A percentile compares a stretch with the other conserved stretches of the same genome.
Conservation (phyloP, 2,797 vertebrate genomes). For the Peromyscus eremicus region DNA sequence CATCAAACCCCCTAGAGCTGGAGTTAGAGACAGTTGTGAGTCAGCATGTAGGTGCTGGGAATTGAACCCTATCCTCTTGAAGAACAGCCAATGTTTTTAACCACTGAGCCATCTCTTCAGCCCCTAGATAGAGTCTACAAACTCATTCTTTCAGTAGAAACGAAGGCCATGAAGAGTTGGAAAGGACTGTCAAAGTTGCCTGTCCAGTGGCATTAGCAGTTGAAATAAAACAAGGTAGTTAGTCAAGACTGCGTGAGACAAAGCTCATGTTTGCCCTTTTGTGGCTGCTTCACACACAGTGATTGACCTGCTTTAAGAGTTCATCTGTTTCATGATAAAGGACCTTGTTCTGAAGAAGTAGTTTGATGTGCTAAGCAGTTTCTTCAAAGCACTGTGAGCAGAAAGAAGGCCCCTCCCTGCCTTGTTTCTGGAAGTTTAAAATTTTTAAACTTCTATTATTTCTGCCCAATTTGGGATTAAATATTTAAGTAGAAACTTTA, state of each 20-base stretch:
- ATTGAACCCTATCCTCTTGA: not conserved
- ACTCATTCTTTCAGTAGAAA: not conserved
- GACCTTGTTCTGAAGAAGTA: not conserved
- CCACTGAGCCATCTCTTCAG: not conserved
- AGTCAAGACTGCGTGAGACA: not conserved
- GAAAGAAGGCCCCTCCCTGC: slow-evolving; percentile 22
- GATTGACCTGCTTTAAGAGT: not conserved
- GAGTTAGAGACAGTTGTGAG: not conserved
- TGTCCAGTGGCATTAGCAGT: not conserved
- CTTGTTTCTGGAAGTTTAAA: slow-evolving; percentile 51
- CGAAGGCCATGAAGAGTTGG: slow-evolving; percentile 29
- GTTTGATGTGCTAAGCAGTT: not conserved
- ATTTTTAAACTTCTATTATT: not conserved
- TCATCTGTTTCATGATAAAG: not conserved
- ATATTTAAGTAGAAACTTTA: not conserved
- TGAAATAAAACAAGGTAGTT: slow-evolving; percentile 20
- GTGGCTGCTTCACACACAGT: not conserved
- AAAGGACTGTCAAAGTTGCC: not conserved
- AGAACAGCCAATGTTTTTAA: not conserved
- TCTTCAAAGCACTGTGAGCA: not conserved
- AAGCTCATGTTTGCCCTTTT: not conserved
- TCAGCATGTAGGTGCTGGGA: not conserved
- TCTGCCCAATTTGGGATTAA: slow-evolving; percentile 27
- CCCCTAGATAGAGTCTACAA: not conserved
- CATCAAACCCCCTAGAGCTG: not conserved